Evolutionary conservation across 2,113 vertebrate species (phyloP).

Genomic region (Xerus inauris): DNA sequence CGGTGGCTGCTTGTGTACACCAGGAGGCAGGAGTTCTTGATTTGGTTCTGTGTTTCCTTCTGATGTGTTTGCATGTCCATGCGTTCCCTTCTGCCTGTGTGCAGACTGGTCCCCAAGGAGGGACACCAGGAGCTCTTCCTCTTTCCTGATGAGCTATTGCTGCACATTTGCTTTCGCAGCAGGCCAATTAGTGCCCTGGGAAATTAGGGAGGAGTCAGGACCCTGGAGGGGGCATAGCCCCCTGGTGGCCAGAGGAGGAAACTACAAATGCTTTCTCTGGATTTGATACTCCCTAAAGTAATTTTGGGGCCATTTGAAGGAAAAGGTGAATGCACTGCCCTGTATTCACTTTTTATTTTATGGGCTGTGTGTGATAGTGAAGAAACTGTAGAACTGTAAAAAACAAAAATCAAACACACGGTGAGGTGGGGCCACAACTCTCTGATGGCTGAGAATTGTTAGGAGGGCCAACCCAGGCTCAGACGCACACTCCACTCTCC

Average conservation of each 20-base stretch:
- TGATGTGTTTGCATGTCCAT: not conserved
- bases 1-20: not conserved
- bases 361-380: not conserved
- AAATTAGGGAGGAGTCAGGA: not conserved
- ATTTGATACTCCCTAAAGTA: not conserved
- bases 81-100: not conserved
- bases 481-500: not conserved
- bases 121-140: not conserved
- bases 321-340: not conserved
- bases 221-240: not conserved
- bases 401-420: not conserved
- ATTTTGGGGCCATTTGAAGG: not conserved
- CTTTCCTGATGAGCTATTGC: not conserved
- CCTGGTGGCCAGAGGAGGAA: conserved; percentile 46
- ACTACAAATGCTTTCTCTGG: not conserved
- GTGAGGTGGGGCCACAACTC: not conserved
- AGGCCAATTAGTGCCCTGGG: not conserved
- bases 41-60: not conserved
- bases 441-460: not conserved
- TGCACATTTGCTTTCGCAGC: not conserved
- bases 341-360: not conserved
- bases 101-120: not conserved
- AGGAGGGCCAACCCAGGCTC: not conserved
- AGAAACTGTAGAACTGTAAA: not conserved
- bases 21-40: not conserved